Base-by-base conservation (phyloP, 2,113 vertebrate genomes). In the Pagrus major region DNA sequence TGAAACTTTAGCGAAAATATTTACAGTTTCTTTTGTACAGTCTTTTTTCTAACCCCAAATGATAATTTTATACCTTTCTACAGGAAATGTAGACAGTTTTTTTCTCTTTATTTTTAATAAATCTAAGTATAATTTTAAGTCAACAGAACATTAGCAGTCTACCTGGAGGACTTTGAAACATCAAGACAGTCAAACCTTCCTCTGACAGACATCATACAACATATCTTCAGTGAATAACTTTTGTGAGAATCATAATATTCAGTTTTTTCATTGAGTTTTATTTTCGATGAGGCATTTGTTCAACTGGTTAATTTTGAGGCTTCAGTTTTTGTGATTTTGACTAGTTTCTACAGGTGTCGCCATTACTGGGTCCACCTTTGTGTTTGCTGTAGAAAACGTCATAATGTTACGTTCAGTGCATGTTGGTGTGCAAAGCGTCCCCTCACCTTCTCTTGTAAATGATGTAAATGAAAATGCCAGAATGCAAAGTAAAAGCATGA, bases 381-480 rank as follows among this genome's bases (percentile, higher is more conserved):
- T 56, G 42, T 80, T 74, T 51, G 12, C 46, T 4, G 65, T 9
- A n/a, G 39, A 21, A 41, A 41, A 25, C 1, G 11, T 44, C 41
- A 37, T 61, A 20, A 63, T 67, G 60, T 55, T 42, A 76, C 6
- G 0, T 41, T 8, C 42, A 29, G 46, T 33, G 2, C 25, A 31
- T 39, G 37, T 14, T 11, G 37, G 39, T 35, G 15, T n/a, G 2
- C 51, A 16, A 67, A 65, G 21, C 33, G 31, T 23, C 52, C 9
- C 58, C 67, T 78, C 71, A 47, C 49, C 63, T 73, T 64, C 65
- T 55, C 60, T 65, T 71, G 37, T 73, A 64, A 80, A 71, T 65
- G 63, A 82, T 23, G 14, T 78, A 83, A 79, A 83, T 70, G 23
- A 86, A 90, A 89, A 92, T 71, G 84, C 67, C 80, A 83, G 75